These are phyloP conservation scores for Pithys albifrons DNA, from an alignment of 2,113 vertebrate species.

Conservation along the genomic window DNA sequence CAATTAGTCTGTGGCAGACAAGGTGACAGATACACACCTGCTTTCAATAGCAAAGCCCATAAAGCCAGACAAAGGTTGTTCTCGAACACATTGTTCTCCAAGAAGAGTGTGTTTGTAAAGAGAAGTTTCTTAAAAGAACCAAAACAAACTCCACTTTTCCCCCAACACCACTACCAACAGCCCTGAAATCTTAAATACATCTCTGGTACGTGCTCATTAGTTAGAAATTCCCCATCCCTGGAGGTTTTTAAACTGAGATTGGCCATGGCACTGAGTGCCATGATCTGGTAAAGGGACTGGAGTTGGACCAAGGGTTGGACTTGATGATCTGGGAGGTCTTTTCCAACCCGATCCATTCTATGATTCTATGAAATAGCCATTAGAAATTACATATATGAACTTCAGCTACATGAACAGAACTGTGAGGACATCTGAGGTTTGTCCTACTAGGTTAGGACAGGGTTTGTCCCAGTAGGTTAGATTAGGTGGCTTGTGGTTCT, in stretches of 20 bases:
- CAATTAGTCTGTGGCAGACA: background rate
- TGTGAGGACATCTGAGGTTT: background rate
- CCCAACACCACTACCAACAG: background rate
- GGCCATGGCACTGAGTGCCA: no score
- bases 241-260: no score
- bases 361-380: background rate
- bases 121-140: background rate
- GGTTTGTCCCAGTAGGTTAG: background rate
- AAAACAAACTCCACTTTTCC: background rate
- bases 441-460: background rate
- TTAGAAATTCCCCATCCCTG: background rate
- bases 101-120: background rate
- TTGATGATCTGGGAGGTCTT: no score
- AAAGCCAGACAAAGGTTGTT: background rate
- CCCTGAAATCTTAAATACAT: background rate
- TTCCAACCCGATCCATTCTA: no score
- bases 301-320: no score
- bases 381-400: background rate
- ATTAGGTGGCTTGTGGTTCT: background rate
- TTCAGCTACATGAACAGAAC: background rate
- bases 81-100: background rate
- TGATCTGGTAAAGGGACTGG: no score
- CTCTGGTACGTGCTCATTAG: background rate
- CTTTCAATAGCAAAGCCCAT: background rate
- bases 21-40: background rate